These are phyloP conservation scores for Elysia chlorotica DNA, from an alignment of 1,140 invertebrate species.

Conservation along the genomic window DNA sequence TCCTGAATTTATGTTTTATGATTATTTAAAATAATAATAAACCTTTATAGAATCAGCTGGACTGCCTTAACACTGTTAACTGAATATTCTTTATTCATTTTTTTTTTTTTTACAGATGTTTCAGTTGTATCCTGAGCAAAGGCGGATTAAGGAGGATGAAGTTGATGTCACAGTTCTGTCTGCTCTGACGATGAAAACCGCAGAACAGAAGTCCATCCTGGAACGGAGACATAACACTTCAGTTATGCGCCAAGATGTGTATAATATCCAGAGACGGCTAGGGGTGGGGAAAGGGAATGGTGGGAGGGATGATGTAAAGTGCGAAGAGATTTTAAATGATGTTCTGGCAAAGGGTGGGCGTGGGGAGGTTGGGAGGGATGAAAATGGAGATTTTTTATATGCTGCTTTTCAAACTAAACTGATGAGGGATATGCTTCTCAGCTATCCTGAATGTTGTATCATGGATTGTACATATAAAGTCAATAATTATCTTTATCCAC, in stretches of 20 bases:
- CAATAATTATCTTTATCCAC: neutral
- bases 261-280: neutral
- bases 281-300: neutral
- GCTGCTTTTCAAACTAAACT: neutral
- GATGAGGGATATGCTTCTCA: neutral
- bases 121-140: neutral
- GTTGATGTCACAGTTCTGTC: neutral
- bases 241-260: neutral
- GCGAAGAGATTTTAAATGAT: neutral
- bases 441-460: neutral
- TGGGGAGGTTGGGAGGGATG: neutral
- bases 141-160: neutral
- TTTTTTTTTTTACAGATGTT: neutral
- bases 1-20: too few relatives aligned
- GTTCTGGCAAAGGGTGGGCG: neutral
- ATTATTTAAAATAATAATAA: too few relatives aligned
- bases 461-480: constrained; percentile 1
- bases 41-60: too few relatives aligned
- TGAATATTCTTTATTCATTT: too few relatives aligned
- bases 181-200: neutral
- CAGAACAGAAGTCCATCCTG: neutral
- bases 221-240: neutral
- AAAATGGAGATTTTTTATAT: neutral
- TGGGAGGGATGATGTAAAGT: neutral
- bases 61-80: too few relatives aligned